Percentiles rank a stretch among this genome's conserved stretches.
Evolutionary conservation across 2,113 vertebrate species (phyloP).

Genomic region (Sturnus vulgaris): DNA sequence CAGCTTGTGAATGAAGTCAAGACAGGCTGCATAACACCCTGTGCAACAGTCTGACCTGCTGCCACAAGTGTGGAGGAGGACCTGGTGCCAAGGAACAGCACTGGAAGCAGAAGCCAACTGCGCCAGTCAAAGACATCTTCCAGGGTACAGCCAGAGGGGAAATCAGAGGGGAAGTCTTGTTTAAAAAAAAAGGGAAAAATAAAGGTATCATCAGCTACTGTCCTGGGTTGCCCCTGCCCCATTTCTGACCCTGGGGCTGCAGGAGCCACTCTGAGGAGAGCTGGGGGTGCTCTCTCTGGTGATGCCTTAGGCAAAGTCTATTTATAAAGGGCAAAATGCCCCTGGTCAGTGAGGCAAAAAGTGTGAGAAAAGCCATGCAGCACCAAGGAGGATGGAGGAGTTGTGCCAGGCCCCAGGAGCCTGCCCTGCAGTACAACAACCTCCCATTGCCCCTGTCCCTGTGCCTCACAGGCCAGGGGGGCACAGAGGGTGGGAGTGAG

Average conservation of each 20-base stretch:
- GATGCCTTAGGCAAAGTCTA: fast-evolving
- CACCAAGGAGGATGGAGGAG: background rate
- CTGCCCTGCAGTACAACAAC: background rate
- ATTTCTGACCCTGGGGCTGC: background rate
- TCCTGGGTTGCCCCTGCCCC: fast-evolving
- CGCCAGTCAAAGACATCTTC: background rate
- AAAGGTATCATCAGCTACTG: background rate
- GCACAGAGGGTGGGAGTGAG: fast-evolving
- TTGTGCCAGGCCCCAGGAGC: background rate
- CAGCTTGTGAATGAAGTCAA: background rate
- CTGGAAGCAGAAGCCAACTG: background rate
- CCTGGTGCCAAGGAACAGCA: background rate
- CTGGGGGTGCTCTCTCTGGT: fast-evolving
- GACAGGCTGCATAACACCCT: background rate
- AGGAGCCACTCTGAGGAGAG: background rate
- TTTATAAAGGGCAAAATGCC: background rate
- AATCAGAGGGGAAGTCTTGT: background rate
- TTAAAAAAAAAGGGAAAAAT: background rate
- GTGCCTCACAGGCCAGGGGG: fast-evolving
- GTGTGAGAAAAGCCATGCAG: background rate
- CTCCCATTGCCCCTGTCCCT: background rate
- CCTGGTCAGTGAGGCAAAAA: fast-evolving
- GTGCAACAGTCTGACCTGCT: background rate
- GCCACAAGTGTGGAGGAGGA: background rate
- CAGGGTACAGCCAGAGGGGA: background rate